Conservation (phyloP, 1,140 invertebrate genomes). For the Scaptodrosophila lebanonensis region DNA sequence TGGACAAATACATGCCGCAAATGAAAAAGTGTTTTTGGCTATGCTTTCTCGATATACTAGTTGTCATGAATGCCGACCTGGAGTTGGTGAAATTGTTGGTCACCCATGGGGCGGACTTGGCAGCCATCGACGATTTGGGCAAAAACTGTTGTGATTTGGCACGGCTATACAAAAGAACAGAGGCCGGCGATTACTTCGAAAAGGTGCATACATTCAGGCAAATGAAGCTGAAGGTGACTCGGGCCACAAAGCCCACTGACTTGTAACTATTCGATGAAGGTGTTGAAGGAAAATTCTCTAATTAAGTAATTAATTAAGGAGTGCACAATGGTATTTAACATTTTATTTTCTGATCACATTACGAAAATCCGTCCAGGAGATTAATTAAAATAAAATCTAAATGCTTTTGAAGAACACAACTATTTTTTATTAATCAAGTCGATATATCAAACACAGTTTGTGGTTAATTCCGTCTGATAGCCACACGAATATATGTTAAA, state of each 20-base stretch:
- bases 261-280: too few relatives aligned
- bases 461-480: constrained; percentile 32
- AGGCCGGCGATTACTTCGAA: constrained; percentile 57
- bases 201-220: constrained; percentile 44
- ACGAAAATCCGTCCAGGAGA: too few relatives aligned
- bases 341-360: too few relatives aligned
- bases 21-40: neutral
- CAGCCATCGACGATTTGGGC: constrained; percentile 42
- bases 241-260: too few relatives aligned
- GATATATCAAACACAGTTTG: constrained; percentile 39
- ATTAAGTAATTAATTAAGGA: too few relatives aligned
- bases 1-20: neutral
- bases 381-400: too few relatives aligned
- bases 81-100: constrained; percentile 65
- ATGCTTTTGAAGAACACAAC: too few relatives aligned
- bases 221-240: constrained; percentile 18
- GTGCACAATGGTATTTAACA: too few relatives aligned
- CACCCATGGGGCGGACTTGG: constrained; percentile 54
- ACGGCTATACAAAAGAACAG: constrained; percentile 44
- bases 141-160: constrained; percentile 62
- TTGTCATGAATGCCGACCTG: constrained; percentile 60
- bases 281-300: too few relatives aligned
- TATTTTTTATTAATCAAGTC: neutral
- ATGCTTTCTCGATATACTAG: too few relatives aligned
- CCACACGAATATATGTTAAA: constrained; percentile 56